phyloP scores from a whole-genome alignment of 2,797 vertebrate genomes.

The Oryzias dopingdopingensis region DNA sequence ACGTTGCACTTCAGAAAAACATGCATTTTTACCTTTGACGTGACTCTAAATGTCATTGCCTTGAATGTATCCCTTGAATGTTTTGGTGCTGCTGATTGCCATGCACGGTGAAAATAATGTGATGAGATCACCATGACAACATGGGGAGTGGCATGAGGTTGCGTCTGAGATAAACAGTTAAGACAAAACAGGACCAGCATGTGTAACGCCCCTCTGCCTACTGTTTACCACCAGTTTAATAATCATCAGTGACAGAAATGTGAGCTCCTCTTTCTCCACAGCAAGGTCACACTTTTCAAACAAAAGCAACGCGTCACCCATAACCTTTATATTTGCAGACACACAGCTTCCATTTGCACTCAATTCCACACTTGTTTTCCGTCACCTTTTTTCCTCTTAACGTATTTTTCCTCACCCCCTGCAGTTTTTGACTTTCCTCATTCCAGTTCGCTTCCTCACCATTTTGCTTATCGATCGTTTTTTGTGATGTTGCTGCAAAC shows the following conservation, averaged over 20 bases:
- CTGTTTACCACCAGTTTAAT: neutral
- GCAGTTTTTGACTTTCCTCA: slow-evolving; percentile 10
- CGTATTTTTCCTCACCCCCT: slow-evolving; percentile 16
- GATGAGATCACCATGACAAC: slow-evolving; percentile 73
- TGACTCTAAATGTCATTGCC: slow-evolving; percentile 5
- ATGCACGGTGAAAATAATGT: slow-evolving; percentile 43
- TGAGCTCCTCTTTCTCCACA: too few relatives aligned
- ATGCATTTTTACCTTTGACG: slow-evolving; percentile 8
- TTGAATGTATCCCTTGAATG: neutral
- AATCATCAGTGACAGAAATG: neutral
- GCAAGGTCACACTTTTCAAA: slow-evolving; percentile 11
- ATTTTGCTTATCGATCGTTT: slow-evolving; percentile 20
- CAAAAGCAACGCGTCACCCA: slow-evolving; percentile 4
- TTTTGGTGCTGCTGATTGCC: slow-evolving; percentile 36
- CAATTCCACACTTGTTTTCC: neutral
- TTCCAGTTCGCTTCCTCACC: slow-evolving; percentile 27
- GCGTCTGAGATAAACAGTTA: slow-evolving; percentile 40
- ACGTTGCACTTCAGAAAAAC: neutral
- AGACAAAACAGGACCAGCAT: slow-evolving; percentile 33
- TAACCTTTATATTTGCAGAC: slow-evolving; percentile 16
- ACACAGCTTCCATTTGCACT: slow-evolving; percentile 9
- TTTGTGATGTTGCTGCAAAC: slow-evolving; percentile 18
- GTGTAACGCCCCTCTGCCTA: slow-evolving; percentile 2
- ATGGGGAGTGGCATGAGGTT: slow-evolving; percentile 45
- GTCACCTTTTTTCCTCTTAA: slow-evolving; percentile 15